Conservation (phyloP, 2,113 vertebrate species). For the Picathartes gymnocephalus region DNA sequence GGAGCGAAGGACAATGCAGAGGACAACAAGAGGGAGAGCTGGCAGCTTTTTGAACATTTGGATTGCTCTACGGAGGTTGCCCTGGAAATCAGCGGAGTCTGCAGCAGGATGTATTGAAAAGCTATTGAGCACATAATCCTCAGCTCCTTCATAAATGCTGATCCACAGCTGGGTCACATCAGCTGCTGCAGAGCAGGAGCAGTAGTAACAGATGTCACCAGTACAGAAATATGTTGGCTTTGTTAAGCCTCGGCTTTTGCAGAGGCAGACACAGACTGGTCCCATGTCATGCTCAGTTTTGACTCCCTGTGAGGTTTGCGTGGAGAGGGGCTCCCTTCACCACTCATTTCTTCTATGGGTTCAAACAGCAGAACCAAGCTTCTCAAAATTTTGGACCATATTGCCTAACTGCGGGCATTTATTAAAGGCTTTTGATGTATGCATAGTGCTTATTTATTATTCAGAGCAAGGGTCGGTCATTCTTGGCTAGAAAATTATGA, state of each 20-base stretch:
- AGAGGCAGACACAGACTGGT: neutral
- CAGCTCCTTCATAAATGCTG: neutral
- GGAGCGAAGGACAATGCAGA: neutral
- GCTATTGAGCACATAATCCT: slow-evolving; percentile 20
- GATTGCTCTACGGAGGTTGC: neutral
- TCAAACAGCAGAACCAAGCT: neutral
- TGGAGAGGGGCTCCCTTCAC: neutral
- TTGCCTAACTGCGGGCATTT: neutral
- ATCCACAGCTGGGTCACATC: slow-evolving; percentile 48
- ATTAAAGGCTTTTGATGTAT: neutral
- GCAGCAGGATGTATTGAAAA: slow-evolving; percentile 22
- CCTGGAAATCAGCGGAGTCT: neutral
- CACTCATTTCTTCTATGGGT: neutral
- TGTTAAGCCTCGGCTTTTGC: neutral
- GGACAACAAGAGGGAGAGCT: neutral
- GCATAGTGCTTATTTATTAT: neutral
- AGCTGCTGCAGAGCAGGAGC: slow-evolving; percentile 13
- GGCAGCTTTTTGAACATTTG: neutral
- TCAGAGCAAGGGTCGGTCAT: neutral
- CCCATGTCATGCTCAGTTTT: neutral
- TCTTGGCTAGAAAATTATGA: neutral
- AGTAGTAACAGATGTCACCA: slow-evolving; percentile 12
- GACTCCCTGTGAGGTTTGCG: neutral
- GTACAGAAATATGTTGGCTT: neutral
- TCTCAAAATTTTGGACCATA: neutral